phyloP scores from a whole-genome alignment of 2,888 invertebrate genomes.

The Noctua janthe region DNA sequence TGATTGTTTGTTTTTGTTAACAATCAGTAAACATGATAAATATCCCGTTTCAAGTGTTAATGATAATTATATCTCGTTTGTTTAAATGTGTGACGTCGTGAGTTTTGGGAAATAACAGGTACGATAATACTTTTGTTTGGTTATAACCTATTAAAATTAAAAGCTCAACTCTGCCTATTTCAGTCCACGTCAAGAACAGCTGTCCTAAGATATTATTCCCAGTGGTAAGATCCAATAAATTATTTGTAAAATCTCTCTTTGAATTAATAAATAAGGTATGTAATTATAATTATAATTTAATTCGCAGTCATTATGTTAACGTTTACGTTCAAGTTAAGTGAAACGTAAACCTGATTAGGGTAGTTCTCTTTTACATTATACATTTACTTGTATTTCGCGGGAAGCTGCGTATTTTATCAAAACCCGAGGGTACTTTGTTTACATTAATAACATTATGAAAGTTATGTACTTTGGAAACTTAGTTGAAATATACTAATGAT shows the following conservation, averaged over 20 bases:
- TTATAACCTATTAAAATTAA: not conserved
- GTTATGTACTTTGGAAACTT: conserved; percentile 65
- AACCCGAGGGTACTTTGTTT: conserved; percentile 59
- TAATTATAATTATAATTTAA: conserved; percentile 11
- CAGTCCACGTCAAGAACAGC: too few relatives aligned
- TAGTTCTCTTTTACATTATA: conserved; percentile 45
- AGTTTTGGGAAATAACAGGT: not conserved
- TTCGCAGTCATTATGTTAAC: conserved; percentile 13
- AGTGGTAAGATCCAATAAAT: not conserved
- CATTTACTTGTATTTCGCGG: conserved; percentile 58
- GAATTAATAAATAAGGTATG: not conserved
- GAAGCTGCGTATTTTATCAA: conserved; percentile 61
- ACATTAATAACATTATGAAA: conserved; percentile 67
- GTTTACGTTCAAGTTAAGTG: conserved; percentile 41
- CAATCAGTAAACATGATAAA: too few relatives aligned
- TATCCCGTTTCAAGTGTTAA: too few relatives aligned
- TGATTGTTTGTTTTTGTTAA: too few relatives aligned
- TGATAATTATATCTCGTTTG: too few relatives aligned
- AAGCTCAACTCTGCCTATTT: not conserved
- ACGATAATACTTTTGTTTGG: not conserved
- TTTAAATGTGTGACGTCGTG: not conserved
- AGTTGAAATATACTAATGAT: conserved; percentile 66
- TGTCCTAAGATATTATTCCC: not conserved
- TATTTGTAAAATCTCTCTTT: not conserved
- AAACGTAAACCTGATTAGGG: conserved; percentile 55